Evolutionary conservation across 2,797 vertebrate species (phyloP).

Genomic region (Acrossocheilus wenchowensis): DNA sequence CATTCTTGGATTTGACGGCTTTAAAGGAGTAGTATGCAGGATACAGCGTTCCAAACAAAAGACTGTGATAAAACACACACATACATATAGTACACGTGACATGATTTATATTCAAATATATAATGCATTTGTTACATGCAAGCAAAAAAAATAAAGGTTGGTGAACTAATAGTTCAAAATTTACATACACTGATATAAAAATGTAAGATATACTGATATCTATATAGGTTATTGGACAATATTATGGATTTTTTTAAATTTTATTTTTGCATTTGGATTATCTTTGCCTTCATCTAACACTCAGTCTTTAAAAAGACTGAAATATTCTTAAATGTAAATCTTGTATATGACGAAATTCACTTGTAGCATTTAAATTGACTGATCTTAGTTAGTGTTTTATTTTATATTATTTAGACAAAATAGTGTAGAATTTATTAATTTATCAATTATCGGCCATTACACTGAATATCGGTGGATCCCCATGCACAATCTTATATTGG

Average conservation of each 20-base stretch:
- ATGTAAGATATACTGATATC: not conserved
- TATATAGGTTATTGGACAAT: not conserved
- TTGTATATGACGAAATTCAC: not conserved
- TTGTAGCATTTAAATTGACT: not conserved
- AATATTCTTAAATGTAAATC: not conserved
- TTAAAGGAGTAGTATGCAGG: slow-evolving; percentile 90
- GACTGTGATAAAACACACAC: slow-evolving; percentile 66
- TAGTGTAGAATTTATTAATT: not conserved
- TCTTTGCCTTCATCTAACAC: not conserved
- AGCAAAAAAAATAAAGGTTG: not conserved
- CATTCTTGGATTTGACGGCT: slow-evolving; percentile 88
- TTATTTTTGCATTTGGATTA: not conserved
- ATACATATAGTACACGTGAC: not conserved
- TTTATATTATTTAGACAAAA: not conserved
- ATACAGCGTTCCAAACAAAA: slow-evolving; percentile 87
- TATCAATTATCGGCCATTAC: not conserved
- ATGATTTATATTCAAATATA: not conserved
- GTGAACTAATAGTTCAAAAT: not conserved
- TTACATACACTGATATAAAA: not conserved
- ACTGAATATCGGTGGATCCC: not conserved
- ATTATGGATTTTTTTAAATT: not conserved
- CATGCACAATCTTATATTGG: not conserved
- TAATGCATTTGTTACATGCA: not conserved
- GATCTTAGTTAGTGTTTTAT: not conserved
- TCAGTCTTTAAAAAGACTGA: not conserved